These are phyloP conservation scores for Procambarus clarkii DNA, from an alignment of 1,140 invertebrate genomes.

Conservation along the genomic window DNA sequence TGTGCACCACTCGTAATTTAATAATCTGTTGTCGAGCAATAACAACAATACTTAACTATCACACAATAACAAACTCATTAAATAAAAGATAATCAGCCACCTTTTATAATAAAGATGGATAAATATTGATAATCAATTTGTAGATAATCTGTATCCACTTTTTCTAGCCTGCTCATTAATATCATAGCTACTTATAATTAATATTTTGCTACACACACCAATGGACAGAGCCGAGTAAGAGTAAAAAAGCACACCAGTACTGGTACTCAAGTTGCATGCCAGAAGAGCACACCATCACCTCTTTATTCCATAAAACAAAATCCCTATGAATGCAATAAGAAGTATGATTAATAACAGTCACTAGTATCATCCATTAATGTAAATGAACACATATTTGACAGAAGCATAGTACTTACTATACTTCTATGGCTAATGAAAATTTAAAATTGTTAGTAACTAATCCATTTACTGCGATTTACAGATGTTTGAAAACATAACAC, in stretches of 20 bases:
- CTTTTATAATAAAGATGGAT: slow-evolving; percentile 7
- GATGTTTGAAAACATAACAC: not conserved
- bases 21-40: not conserved
- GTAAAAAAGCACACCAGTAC: not conserved
- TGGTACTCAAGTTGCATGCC: not conserved
- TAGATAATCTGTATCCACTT: not conserved
- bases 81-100: not conserved
- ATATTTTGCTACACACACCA: not conserved
- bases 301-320: not conserved
- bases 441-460: not conserved
- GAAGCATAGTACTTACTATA: not conserved
- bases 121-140: not conserved
- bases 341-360: not conserved
- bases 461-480: not conserved
- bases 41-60: not conserved
- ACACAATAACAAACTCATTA: slow-evolving; percentile 10
- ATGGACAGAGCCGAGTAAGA: not conserved
- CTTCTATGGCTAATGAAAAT: not conserved
- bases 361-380: not conserved
- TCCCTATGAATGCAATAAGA: not conserved
- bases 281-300: not conserved
- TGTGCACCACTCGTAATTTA: not conserved
- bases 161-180: not conserved
- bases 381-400: not conserved
- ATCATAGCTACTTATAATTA: not conserved